Base-by-base conservation (phyloP, 2,797 vertebrate genomes). In the Selene dorsalis region DNA sequence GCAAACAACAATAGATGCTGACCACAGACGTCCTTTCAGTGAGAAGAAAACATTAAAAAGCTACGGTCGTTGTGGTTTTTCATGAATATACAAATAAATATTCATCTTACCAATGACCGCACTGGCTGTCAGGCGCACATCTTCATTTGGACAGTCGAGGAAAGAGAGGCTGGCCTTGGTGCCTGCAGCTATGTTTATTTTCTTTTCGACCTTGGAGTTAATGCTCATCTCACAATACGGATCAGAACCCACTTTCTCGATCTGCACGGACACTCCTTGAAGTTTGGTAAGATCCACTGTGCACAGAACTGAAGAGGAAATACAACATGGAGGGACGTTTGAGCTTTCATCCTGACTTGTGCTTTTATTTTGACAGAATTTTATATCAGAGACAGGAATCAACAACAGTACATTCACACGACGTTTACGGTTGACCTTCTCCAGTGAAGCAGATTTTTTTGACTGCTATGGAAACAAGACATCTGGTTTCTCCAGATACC, bases 81-180 rank as follows among this genome's bases (percentile, higher is more conserved):
- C 5, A 24, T 14, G 0, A 65, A 60, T 14, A 50, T 41, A 24
- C 1, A 20, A 38, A 62, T 13, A 26, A 39, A n/a, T 24, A 14
- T n/a, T 30, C 1, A 12, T 53, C 77, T 86, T 85, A 96, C 95
- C 91, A 1, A 94, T 89, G 52, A 82, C 56, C 89, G 93, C 12
- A 32, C 72, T 93, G 30, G 91, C 93, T 11, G 89, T 94, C 58
- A 96, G 75, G 0, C 70, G 81, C 9, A 95, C 7, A 1, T 95
- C 94, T 45, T 94, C 88, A 6, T 71, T 77, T 0, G 85, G 87
- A 79, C 95, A 96, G 89, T 95, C 95, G 0, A 95, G 91, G 73
- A 96, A 95, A 39, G 94, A 94, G 26, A 96, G 83, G 2, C 4
- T 60, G 62, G 84, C 90, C 30, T 79, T 90, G 0, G 75, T 84